A percentile compares a stretch with the other conserved stretches of the same genome.
These are phyloP conservation scores for Eucidaris tribuloides DNA, from an alignment of 35 echinoderm and acorn worm genomes.

Conservation along the genomic window DNA sequence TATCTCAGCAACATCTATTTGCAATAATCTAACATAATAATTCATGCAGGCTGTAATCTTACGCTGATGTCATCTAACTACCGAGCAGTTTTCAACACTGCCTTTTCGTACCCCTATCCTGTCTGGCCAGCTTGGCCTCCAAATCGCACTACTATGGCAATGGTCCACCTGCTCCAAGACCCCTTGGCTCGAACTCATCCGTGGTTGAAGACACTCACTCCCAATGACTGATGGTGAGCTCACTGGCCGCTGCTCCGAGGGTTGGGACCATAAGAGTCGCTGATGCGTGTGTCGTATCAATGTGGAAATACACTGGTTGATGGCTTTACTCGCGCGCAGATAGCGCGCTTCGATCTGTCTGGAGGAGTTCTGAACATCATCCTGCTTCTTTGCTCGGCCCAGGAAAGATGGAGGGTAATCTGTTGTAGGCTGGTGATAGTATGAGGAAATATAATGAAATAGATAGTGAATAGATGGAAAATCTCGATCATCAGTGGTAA, in stretches of 20 bases:
- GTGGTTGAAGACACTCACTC: constrained; percentile 84
- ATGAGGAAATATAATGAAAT: too few species aligned
- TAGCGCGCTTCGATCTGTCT: not conserved
- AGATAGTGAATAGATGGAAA: too few species aligned
- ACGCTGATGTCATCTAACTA: constrained; percentile 83
- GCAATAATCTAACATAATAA: not conserved
- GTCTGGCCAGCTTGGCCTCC: constrained; percentile 62
- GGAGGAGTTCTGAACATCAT: too few species aligned
- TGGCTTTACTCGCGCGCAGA: not conserved
- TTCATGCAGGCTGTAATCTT: not conserved
- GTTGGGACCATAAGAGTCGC: not conserved
- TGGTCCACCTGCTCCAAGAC: constrained; percentile 92
- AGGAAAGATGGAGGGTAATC: too few species aligned
- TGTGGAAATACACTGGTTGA: not conserved
- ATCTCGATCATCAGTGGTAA: too few species aligned
- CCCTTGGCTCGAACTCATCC: constrained; percentile 86
- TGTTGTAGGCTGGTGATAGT: too few species aligned
- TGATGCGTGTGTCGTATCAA: constrained; percentile 22
- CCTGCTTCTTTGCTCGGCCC: too few species aligned
- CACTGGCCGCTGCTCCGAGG: constrained; percentile 37
- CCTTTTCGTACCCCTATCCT: constrained; percentile 80
- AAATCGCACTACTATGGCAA: constrained; percentile 51
- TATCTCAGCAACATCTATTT: not conserved
- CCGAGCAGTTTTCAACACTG: constrained; percentile 69
- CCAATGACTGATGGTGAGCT: constrained; percentile 77